Percentiles rank a stretch among this genome's conserved stretches.
Evolutionary conservation across 2,113 vertebrate species (phyloP).

Genomic region (Cyphomyrus discorhynchus): DNA sequence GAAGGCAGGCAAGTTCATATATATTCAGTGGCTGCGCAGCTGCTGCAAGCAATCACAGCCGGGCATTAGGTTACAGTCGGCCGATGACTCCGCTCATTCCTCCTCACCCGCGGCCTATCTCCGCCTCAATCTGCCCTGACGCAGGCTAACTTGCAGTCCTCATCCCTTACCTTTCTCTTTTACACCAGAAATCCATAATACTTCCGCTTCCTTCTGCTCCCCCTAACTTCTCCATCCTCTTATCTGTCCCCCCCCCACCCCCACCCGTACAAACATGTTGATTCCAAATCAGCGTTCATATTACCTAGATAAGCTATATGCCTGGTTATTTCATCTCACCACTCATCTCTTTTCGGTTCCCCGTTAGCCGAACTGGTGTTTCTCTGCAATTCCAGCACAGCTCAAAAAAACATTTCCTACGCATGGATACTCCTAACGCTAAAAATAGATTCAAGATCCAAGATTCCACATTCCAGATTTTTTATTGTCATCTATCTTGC

Average conservation of each 20-base stretch:
- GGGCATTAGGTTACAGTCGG: conserved; percentile 67
- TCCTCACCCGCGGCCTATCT: conserved; percentile 23
- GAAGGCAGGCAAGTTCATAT: background rate
- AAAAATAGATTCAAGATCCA: background rate
- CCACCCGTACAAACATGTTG: background rate
- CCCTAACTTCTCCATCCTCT: background rate
- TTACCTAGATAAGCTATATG: conserved; percentile 35
- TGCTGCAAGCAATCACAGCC: conserved; percentile 62
- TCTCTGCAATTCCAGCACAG: background rate
- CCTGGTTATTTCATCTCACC: conserved; percentile 49
- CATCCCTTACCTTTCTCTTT: background rate
- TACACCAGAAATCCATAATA: background rate
- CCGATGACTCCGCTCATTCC: conserved; percentile 79
- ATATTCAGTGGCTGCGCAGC: conserved; percentile 53
- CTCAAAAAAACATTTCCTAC: background rate
- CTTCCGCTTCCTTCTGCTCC: background rate
- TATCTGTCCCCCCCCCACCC: background rate
- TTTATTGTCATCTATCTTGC: background rate
- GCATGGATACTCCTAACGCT: background rate
- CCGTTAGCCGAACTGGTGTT: background rate
- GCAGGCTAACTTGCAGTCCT: background rate
- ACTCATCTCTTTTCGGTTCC: conserved; percentile 27
- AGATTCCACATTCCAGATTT: background rate
- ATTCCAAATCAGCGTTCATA: conserved; percentile 27
- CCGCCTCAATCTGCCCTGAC: conserved; percentile 19